Evolutionary conservation across 2,113 vertebrate genomes (phyloP).

Genomic region (Hemiprocne comata): DNA sequence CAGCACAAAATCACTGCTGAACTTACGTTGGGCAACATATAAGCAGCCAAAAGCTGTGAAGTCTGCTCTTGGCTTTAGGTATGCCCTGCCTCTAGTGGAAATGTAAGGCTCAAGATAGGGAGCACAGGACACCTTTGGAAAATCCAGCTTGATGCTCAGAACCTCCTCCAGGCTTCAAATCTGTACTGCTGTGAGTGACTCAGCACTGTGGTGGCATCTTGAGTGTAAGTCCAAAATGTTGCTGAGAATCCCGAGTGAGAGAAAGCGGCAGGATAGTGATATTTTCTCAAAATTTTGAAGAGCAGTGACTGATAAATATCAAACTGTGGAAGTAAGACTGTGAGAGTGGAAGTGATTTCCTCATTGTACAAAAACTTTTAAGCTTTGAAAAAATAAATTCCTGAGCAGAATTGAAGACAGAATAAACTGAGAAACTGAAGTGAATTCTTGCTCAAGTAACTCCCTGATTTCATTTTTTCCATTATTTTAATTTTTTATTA

Average conservation of each 20-base stretch:
- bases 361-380: not conserved
- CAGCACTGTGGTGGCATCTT: not conserved
- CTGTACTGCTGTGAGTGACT: not conserved
- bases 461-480: not conserved
- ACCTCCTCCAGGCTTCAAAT: not conserved
- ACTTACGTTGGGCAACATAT: fast-evolving
- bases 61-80: not conserved
- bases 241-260: not conserved
- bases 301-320: not conserved
- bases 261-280: not conserved
- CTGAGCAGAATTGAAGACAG: not conserved
- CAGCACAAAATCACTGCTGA: not conserved
- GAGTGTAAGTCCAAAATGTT: not conserved
- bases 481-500: not conserved
- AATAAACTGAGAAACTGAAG: not conserved
- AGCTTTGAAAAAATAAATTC: not conserved
- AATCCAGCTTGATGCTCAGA: not conserved
- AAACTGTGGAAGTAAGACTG: not conserved
- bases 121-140: not conserved
- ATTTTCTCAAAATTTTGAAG: not conserved
- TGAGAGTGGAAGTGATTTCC: not conserved
- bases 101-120: not conserved
- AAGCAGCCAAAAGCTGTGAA: not conserved
- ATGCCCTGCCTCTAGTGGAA: not conserved
- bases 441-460: not conserved